Conservation (phyloP, 2,797 vertebrate species). For the Xiphorhynchus erythropygius region DNA sequence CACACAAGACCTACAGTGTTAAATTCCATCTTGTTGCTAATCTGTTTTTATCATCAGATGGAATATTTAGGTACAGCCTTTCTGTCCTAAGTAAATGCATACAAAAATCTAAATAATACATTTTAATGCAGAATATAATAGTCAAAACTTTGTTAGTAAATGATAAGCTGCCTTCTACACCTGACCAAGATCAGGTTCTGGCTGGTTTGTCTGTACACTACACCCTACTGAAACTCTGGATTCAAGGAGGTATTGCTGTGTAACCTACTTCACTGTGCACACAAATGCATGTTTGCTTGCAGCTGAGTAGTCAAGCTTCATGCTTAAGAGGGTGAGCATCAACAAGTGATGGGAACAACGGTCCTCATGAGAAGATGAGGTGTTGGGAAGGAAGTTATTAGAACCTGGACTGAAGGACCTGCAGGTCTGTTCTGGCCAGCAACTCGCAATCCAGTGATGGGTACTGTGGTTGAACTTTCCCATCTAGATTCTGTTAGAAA, state of each 20-base stretch:
- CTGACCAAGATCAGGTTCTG: not conserved
- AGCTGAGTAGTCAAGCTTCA: conserved; percentile 35
- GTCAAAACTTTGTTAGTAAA: not conserved
- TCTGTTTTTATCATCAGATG: not conserved
- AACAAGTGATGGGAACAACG: not conserved
- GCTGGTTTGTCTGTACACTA: not conserved
- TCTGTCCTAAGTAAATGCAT: not conserved
- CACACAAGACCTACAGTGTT: not conserved
- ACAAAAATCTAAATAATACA: not conserved
- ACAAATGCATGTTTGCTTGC: conserved; percentile 31
- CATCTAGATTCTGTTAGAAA: not conserved
- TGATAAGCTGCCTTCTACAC: not conserved
- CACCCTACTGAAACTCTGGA: not conserved
- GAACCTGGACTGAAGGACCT: conserved; percentile 17
- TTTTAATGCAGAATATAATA: not conserved
- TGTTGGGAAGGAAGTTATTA: conserved; percentile 1
- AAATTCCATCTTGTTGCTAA: not conserved
- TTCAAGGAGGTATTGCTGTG: not conserved
- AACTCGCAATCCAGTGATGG: not conserved
- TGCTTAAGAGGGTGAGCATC: conserved; percentile 30
- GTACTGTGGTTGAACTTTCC: conserved; percentile 1
- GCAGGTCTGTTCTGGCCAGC: conserved; percentile 22
- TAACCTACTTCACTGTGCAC: conserved; percentile 1
- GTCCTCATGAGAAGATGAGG: conserved; percentile 30
- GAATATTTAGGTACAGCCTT: conserved; percentile 12